phyloP scores from a whole-genome alignment of 2,888 invertebrate genomes.

The Cyaniris semiargus region DNA sequence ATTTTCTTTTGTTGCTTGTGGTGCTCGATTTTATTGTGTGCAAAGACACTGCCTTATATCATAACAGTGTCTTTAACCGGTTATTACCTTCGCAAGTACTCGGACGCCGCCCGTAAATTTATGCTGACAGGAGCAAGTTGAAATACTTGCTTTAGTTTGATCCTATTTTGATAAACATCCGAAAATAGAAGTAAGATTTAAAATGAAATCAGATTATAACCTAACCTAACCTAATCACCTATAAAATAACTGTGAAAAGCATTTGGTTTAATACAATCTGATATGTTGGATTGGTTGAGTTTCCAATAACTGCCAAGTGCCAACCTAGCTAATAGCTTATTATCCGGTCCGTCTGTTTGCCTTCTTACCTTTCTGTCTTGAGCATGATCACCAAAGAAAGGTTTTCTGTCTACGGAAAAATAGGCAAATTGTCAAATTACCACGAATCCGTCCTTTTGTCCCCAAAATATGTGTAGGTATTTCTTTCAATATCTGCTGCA shows the following conservation, averaged over 20 bases:
- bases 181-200: neutral
- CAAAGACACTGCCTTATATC: constrained; percentile 30
- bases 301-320: no score
- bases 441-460: no score
- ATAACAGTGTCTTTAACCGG: neutral
- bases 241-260: neutral
- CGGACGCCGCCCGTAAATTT: neutral
- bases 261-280: neutral
- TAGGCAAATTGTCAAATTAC: no score
- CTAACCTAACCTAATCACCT: no score
- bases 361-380: no score
- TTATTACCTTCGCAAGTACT: constrained; percentile 12
- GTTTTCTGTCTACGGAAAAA: no score
- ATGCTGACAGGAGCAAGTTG: neutral
- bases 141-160: neutral
- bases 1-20: constrained; percentile 52
- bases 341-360: no score
- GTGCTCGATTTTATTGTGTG: constrained; percentile 34
- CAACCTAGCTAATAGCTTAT: no score
- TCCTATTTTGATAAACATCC: neutral
- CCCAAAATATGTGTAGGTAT: no score
- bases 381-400: no score
- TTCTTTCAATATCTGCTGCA: neutral
- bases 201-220: no score
- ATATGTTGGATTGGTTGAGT: no score